Percentiles rank a stretch among this genome's conserved stretches.
phyloP scores from a whole-genome alignment of 2,113 vertebrate species.

The Herpetotheres cachinnans region DNA sequence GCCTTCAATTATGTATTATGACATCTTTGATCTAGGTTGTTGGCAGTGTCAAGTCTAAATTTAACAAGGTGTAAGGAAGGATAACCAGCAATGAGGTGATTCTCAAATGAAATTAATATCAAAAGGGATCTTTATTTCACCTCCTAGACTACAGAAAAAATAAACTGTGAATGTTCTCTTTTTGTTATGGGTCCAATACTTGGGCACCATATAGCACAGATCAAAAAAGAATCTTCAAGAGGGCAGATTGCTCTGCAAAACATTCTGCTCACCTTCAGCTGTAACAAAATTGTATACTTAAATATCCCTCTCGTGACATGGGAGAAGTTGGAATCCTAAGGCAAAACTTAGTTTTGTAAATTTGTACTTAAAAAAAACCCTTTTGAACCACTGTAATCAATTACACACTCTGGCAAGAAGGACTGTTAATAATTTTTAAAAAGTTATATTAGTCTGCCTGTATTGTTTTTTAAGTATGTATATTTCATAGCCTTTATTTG shows the following conservation, averaged over 20 bases:
- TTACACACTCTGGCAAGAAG: background rate
- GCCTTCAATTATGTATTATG: conserved; percentile 39
- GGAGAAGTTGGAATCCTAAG: background rate
- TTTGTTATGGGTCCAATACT: background rate
- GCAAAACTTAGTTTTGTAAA: background rate
- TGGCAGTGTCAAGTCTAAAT: conserved; percentile 29
- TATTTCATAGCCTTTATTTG: background rate
- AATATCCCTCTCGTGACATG: background rate
- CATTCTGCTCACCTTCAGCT: background rate
- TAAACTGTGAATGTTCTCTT: background rate
- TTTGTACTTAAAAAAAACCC: background rate
- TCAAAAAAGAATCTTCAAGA: background rate
- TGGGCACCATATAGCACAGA: background rate
- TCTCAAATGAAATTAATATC: conserved; percentile 45
- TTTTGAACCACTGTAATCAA: background rate
- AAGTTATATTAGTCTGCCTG: background rate
- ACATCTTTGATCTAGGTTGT: conserved; percentile 55
- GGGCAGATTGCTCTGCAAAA: background rate
- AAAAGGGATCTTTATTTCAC: conserved; percentile 23
- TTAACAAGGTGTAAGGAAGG: conserved; percentile 44
- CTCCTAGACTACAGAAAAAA: background rate
- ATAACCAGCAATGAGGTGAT: conserved; percentile 38
- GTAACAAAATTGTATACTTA: background rate
- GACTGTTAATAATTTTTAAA: background rate
- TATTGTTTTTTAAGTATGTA: background rate